A percentile compares a stretch with the other conserved stretches of the same genome.
Conservation (phyloP, 1,140 invertebrate species). For the Mactra quadrangularis region DNA sequence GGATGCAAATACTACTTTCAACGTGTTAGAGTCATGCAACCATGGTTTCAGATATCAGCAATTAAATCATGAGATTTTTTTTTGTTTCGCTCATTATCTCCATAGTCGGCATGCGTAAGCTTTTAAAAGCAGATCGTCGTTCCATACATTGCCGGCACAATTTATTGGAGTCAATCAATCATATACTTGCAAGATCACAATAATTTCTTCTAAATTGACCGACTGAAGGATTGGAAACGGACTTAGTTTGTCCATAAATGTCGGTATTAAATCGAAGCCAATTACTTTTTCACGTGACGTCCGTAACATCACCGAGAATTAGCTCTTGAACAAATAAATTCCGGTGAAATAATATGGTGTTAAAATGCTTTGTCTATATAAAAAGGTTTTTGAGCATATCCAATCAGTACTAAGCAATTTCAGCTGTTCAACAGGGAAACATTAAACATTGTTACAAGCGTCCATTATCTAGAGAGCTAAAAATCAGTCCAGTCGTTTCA, state of each 20-base stretch:
- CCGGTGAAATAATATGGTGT: conserved; percentile 53
- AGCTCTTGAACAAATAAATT: conserved; percentile 30
- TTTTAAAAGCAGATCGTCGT: no score
- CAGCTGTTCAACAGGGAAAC: not conserved
- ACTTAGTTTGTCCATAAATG: conserved; percentile 39
- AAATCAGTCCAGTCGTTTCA: conserved; percentile 9
- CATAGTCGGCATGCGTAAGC: no score
- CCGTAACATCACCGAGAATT: conserved; percentile 52
- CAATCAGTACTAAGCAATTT: conserved; percentile 27
- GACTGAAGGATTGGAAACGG: conserved; percentile 36
- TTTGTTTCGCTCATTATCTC: no score
- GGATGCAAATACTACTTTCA: no score
- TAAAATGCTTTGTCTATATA: conserved; percentile 52
- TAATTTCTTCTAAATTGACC: conserved; percentile 29
- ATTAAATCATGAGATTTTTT: no score
- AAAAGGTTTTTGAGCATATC: conserved; percentile 21
- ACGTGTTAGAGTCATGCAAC: no score
- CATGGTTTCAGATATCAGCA: no score
- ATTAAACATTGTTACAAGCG: conserved; percentile 20
- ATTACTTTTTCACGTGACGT: conserved; percentile 52
- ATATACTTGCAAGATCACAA: conserved; percentile 14
- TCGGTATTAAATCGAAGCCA: conserved; percentile 18
- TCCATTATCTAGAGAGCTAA: conserved; percentile 31
- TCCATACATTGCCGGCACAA: conserved; percentile 5
- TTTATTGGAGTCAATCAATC: conserved; percentile 7